phyloP scores from a whole-genome alignment of 23 tunicate genomes.

The Clavelina lepadiformis region DNA sequence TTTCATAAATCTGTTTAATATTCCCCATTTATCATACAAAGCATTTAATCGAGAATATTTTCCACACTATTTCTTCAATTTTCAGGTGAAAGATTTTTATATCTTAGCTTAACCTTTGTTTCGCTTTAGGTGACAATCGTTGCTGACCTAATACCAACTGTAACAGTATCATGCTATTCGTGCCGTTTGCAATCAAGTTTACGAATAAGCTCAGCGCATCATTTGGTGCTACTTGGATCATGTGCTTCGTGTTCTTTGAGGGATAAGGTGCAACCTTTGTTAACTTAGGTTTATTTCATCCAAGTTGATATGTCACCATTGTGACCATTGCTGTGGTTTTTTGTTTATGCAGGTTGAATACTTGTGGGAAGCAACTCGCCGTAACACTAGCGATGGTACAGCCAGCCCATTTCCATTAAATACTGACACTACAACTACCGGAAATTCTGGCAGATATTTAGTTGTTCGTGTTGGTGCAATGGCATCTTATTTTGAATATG shows the following conservation, averaged over 20 bases:
- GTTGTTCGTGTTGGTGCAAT: constrained; percentile 68
- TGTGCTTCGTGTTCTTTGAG: constrained; percentile 33
- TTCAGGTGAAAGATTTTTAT: too few relatives aligned
- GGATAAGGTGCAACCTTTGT: too few relatives aligned
- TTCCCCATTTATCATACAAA: too few relatives aligned
- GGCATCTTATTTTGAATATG: constrained; percentile 45
- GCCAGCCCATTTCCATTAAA: constrained; percentile 34
- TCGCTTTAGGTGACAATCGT: constrained; percentile 57
- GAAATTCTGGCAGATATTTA: constrained; percentile 39
- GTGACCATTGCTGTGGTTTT: too few relatives aligned
- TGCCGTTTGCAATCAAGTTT: constrained; percentile 54
- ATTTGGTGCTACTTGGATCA: constrained; percentile 54
- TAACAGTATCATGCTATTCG: constrained; percentile 62
- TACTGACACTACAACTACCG: constrained; percentile 75
- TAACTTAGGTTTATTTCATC: too few relatives aligned
- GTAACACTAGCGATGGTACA: constrained; percentile 17
- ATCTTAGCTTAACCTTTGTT: too few relatives aligned
- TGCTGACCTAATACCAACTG: constrained; percentile 49
- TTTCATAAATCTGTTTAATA: too few relatives aligned
- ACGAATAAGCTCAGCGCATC: constrained; percentile 69
- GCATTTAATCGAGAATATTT: too few relatives aligned
- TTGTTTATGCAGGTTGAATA: constrained; percentile 41
- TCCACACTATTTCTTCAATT: too few relatives aligned
- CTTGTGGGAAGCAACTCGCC: constrained; percentile 47
- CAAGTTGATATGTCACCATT: too few relatives aligned